Evolutionary conservation across 2,797 vertebrate genomes (phyloP).

Genomic region (Anabacerthia variegaticeps): DNA sequence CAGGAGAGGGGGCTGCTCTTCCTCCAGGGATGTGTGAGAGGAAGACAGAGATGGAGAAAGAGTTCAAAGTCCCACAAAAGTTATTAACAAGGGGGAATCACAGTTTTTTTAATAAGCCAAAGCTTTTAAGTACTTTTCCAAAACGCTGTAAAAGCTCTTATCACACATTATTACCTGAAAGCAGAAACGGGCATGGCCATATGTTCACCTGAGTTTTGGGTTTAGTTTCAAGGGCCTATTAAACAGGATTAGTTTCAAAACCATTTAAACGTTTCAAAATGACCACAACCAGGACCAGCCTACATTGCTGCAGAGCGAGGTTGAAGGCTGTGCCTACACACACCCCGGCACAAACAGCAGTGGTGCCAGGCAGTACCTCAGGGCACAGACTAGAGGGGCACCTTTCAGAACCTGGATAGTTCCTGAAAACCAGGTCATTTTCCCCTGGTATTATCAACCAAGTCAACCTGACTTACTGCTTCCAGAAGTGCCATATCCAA

Average conservation of each 20-base stretch:
- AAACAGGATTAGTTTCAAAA: constrained; percentile 51
- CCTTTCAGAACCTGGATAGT: background rate
- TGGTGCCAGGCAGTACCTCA: background rate
- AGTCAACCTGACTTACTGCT: background rate
- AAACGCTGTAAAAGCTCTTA: constrained; percentile 15
- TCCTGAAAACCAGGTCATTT: background rate
- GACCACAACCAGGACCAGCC: constrained; percentile 68
- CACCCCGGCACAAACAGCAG: background rate
- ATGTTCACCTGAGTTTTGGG: constrained; percentile 16
- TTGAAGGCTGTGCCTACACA: background rate
- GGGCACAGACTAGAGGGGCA: background rate
- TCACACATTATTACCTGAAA: background rate
- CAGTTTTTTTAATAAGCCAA: background rate
- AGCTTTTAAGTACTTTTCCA: constrained; percentile 38
- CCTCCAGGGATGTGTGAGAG: background rate
- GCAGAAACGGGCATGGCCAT: constrained; percentile 7
- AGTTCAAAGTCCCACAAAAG: constrained; percentile 10
- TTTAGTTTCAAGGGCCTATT: constrained; percentile 66
- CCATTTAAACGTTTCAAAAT: constrained; percentile 39
- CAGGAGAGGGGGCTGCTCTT: background rate
- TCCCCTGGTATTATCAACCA: background rate
- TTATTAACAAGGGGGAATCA: background rate
- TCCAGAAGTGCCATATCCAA: background rate
- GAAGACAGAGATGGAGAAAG: background rate
- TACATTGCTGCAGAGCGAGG: background rate